phyloP scores from a whole-genome alignment of 2,888 invertebrate species.

The Limnephilus rhombicus region DNA sequence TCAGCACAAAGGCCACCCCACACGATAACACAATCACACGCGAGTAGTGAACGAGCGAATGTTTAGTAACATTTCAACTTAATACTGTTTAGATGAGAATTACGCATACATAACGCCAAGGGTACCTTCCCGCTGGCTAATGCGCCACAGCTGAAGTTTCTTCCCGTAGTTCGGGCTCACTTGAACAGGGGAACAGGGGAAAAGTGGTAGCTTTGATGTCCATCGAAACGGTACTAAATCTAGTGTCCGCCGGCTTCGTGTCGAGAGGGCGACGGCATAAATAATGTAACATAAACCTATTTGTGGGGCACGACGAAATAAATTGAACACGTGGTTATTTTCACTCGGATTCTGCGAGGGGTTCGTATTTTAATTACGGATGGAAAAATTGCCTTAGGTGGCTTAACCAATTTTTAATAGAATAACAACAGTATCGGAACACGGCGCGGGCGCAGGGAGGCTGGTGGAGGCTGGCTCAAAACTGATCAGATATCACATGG shows the following conservation, averaged over 20 bases:
- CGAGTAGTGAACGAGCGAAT: constrained; percentile 56
- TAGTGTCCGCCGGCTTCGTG: constrained; percentile 43
- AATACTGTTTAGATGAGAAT: constrained; percentile 64
- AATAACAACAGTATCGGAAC: constrained; percentile 61
- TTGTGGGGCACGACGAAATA: constrained; percentile 65
- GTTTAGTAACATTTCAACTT: constrained; percentile 67
- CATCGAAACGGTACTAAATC: constrained; percentile 51
- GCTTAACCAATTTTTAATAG: constrained; percentile 65
- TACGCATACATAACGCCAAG: constrained; percentile 56
- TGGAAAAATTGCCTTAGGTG: constrained; percentile 66
- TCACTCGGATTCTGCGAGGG: constrained; percentile 62
- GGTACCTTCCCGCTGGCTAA: constrained; percentile 34
- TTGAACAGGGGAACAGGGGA: not conserved
- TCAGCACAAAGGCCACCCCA: constrained; percentile 50
- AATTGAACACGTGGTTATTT: constrained; percentile 66
- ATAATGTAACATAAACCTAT: constrained; percentile 67
- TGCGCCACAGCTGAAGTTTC: constrained; percentile 61
- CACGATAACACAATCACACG: constrained; percentile 50
- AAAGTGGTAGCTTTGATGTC: constrained; percentile 46
- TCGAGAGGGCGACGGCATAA: constrained; percentile 62
- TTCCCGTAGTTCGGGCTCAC: constrained; percentile 33
- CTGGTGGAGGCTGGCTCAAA: not conserved
- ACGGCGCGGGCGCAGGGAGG: constrained; percentile 27
- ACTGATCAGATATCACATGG: constrained; percentile 39
- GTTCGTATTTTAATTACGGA: constrained; percentile 65